A percentile compares a stretch with the other conserved stretches of the same genome.
phyloP scores from a whole-genome alignment of 2,888 invertebrate species.

The Cephonodes hylas region DNA sequence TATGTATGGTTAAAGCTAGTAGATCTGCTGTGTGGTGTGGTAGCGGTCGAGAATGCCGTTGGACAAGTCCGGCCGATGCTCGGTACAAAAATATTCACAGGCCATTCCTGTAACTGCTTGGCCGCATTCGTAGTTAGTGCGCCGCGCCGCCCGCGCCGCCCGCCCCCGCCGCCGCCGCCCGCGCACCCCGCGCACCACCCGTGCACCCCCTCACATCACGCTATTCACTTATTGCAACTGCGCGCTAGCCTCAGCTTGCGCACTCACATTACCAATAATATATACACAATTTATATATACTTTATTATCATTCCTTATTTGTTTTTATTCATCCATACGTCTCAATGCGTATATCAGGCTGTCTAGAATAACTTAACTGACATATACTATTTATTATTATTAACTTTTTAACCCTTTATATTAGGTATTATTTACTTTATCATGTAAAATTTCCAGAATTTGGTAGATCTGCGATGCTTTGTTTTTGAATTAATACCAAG shows the following conservation, averaged over 20 bases:
- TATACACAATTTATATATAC: background rate
- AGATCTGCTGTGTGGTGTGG: conserved; percentile 37
- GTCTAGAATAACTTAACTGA: too few relatives aligned
- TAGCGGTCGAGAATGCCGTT: conserved; percentile 61
- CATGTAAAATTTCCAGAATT: too few relatives aligned
- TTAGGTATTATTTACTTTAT: too few relatives aligned
- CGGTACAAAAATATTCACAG: conserved; percentile 58
- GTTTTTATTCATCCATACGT: too few relatives aligned
- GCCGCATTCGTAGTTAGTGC: conserved; percentile 32
- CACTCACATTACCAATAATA: background rate
- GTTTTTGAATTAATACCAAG: too few relatives aligned
- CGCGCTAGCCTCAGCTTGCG: background rate
- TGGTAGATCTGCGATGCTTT: too few relatives aligned
- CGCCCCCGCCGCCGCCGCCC: background rate
- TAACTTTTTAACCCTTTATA: too few relatives aligned
- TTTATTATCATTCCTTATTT: background rate
- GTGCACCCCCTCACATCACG: background rate
- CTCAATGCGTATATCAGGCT: too few relatives aligned
- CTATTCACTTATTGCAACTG: background rate
- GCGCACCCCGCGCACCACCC: background rate
- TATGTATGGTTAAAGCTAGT: conserved; percentile 36
- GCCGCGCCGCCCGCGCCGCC: background rate
- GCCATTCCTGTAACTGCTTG: conserved; percentile 52
- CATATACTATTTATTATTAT: too few relatives aligned
- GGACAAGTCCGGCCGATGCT: conserved; percentile 56